Evolutionary conservation across 2,888 invertebrate species (phyloP).

Genomic region (Chloroclystis v-ata): DNA sequence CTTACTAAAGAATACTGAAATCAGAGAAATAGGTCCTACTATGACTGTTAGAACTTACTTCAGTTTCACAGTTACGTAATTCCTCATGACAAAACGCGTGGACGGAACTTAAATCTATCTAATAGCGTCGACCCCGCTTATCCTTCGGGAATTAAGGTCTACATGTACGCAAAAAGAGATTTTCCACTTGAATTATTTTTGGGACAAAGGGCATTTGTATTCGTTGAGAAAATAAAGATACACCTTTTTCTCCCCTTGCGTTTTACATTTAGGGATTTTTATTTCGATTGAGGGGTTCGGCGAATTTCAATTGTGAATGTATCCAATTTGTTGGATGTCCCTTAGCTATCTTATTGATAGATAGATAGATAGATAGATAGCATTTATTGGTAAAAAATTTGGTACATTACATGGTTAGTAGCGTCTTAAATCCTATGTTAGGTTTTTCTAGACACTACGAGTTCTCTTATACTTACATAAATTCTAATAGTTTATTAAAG

Average conservation of each 20-base stretch:
- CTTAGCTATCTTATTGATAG: not conserved
- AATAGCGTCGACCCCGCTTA: slow-evolving; percentile 25
- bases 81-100: slow-evolving; percentile 15
- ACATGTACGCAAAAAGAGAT: slow-evolving; percentile 29
- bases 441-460: too few species aligned
- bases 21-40: too few species aligned
- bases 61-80: slow-evolving; percentile 9
- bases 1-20: too few species aligned
- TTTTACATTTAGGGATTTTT: slow-evolving; percentile 11
- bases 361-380: too few species aligned
- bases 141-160: slow-evolving; percentile 26
- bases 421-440: too few species aligned
- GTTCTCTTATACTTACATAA: too few species aligned
- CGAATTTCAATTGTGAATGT: slow-evolving; percentile 9
- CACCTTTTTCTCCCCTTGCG: slow-evolving; percentile 22
- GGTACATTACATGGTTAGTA: too few species aligned
- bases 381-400: too few species aligned
- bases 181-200: slow-evolving; percentile 30
- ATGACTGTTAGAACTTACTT: too few species aligned
- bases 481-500: too few species aligned
- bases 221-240: slow-evolving; percentile 27
- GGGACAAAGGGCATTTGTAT: slow-evolving; percentile 29
- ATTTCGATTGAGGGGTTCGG: slow-evolving; percentile 9
- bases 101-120: slow-evolving; percentile 25
- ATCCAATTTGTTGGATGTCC: slow-evolving; percentile 6